Conservation (phyloP, 1,140 invertebrate species). For the Cepaea nemoralis region DNA sequence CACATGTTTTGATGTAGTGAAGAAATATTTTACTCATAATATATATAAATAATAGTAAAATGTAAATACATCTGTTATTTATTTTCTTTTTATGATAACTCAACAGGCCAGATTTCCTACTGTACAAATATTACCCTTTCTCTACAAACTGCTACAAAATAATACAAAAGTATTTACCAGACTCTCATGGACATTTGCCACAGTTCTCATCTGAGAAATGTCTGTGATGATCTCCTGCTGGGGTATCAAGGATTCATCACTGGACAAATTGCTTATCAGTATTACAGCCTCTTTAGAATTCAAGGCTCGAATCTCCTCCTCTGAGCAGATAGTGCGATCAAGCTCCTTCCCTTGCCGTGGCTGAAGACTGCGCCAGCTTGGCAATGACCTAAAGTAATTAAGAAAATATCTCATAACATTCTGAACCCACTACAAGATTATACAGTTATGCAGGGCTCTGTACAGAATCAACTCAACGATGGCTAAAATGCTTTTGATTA, state of each 20-base stretch:
- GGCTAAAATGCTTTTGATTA: no score
- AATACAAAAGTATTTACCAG: slow-evolving; percentile 79
- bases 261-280: slow-evolving; percentile 84
- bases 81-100: no score
- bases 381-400: slow-evolving; percentile 77
- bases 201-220: slow-evolving; percentile 82
- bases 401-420: not conserved
- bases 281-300: slow-evolving; percentile 93
- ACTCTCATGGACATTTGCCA: slow-evolving; percentile 92
- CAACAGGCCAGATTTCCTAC: no score
- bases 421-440: no score
- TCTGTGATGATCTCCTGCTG: slow-evolving; percentile 87
- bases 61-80: no score
- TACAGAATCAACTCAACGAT: no score
- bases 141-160: no score
- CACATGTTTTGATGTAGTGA: no score
- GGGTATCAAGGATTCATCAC: slow-evolving; percentile 83
- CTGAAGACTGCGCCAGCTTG: slow-evolving; percentile 86
- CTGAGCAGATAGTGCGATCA: slow-evolving; percentile 65
- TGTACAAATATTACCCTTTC: no score
- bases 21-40: no score
- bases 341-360: slow-evolving; percentile 66
- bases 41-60: no score
- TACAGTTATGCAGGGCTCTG: no score
- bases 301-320: slow-evolving; percentile 82